These are phyloP conservation scores for Philaenus spumarius DNA, from an alignment of 1,140 invertebrate species.

Conservation along the genomic window DNA sequence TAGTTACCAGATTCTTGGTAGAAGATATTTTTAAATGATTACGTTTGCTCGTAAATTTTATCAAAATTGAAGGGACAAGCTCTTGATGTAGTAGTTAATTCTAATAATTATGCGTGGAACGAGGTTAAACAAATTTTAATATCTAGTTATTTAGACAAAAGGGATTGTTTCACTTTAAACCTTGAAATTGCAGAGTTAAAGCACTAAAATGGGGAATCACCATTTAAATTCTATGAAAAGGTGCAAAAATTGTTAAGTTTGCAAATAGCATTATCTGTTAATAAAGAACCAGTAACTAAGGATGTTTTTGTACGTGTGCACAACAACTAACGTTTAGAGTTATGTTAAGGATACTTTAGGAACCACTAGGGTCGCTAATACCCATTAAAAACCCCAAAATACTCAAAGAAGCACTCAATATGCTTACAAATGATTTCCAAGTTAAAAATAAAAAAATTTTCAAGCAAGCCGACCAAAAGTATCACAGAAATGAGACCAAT, in stretches of 20 bases:
- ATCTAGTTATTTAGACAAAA: neutral
- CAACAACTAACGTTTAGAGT: neutral
- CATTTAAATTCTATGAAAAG: neutral
- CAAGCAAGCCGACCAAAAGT: too few relatives aligned
- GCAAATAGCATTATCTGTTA: neutral
- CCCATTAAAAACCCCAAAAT: neutral
- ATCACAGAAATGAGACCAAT: too few relatives aligned
- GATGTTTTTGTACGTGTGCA: neutral
- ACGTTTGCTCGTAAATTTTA: neutral
- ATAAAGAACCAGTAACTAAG: neutral
- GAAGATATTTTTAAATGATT: too few relatives aligned
- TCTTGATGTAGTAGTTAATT: neutral
- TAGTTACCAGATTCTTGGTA: too few relatives aligned
- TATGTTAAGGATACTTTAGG: neutral
- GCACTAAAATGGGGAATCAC: neutral
- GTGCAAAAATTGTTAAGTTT: neutral
- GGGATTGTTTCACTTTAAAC: neutral
- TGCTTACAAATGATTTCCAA: neutral
- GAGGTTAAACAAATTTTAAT: neutral
- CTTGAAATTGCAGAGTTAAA: neutral
- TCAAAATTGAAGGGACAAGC: neutral
- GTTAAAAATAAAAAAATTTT: neutral
- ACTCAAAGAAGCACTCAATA: neutral
- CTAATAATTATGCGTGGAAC: neutral
- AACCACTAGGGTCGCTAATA: neutral